Conservation (phyloP, 2,888 invertebrate genomes). For the Callyntrura sp. region DNA sequence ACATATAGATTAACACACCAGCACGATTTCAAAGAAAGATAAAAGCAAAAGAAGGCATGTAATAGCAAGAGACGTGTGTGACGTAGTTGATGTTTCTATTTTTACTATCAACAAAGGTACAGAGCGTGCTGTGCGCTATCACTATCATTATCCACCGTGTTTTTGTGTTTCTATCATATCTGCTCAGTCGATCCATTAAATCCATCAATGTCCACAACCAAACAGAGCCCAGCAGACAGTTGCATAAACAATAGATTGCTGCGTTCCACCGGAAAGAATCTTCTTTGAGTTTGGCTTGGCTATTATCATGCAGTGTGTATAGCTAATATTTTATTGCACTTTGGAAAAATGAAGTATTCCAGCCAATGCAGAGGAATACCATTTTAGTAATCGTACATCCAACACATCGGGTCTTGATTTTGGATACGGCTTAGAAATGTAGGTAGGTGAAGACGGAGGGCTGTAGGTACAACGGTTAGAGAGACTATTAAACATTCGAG, state of each 20-base stretch:
- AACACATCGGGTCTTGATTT: too few relatives aligned
- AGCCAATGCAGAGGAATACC: too few relatives aligned
- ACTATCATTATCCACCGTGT: constrained; percentile 23
- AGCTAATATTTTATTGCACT: too few relatives aligned
- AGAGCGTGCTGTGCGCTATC: neutral
- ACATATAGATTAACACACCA: neutral
- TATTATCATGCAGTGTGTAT: too few relatives aligned
- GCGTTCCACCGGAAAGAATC: too few relatives aligned
- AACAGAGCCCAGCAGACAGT: constrained; percentile 16
- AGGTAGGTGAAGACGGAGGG: too few relatives aligned
- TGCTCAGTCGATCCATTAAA: constrained; percentile 14
- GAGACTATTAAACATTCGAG: neutral
- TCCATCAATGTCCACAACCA: constrained; percentile 55
- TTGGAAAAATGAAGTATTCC: too few relatives aligned
- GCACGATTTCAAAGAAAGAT: neutral
- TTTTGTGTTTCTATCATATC: constrained; percentile 5
- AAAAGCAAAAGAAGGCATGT: neutral
- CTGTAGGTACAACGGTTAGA: too few relatives aligned
- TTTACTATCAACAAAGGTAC: constrained; percentile 28
- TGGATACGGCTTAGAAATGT: too few relatives aligned
- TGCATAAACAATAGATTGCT: constrained; percentile 55
- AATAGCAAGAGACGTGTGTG: too few relatives aligned
- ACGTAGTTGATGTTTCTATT: constrained; percentile 10
- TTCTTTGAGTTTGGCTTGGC: too few relatives aligned
- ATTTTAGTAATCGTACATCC: too few relatives aligned